These are phyloP conservation scores for Drosophila rellima DNA, from an alignment of 2,888 invertebrate genomes.

Conservation along the genomic window DNA sequence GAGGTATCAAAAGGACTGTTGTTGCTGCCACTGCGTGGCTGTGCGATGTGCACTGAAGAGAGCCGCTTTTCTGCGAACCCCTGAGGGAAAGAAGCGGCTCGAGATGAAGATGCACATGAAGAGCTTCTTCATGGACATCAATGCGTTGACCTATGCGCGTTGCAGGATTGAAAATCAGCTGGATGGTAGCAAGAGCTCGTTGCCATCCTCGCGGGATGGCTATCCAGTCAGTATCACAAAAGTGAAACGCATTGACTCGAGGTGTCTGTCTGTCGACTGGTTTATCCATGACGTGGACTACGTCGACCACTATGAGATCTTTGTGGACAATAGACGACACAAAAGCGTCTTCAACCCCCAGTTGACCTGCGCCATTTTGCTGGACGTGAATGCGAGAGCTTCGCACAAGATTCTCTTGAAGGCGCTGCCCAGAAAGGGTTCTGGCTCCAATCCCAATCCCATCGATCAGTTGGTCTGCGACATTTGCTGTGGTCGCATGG, in stretches of 20 bases:
- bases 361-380: constrained; percentile 37
- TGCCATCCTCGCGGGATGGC: constrained; percentile 38
- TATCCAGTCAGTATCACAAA: constrained; percentile 52
- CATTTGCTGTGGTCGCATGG: constrained; percentile 38
- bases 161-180: constrained; percentile 30
- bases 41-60: constrained; percentile 43
- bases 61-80: constrained; percentile 41
- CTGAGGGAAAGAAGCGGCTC: constrained; percentile 45
- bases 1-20: constrained; percentile 43
- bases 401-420: constrained; percentile 46
- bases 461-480: constrained; percentile 40
- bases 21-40: constrained; percentile 62
- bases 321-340: constrained; percentile 37
- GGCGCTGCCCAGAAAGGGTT: constrained; percentile 34
- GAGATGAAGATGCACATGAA: constrained; percentile 57
- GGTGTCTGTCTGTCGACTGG: constrained; percentile 56
- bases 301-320: constrained; percentile 59
- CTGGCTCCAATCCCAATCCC: constrained; percentile 4
- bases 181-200: constrained; percentile 22
- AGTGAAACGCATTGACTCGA: constrained; percentile 37
- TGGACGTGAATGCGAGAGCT: constrained; percentile 49
- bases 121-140: constrained; percentile 66
- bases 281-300: constrained; percentile 54
- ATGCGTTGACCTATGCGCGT: constrained; percentile 46
- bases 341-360: constrained; percentile 53